Conservation (phyloP, 2,113 vertebrate species). For the Engystomops pustulosus region DNA sequence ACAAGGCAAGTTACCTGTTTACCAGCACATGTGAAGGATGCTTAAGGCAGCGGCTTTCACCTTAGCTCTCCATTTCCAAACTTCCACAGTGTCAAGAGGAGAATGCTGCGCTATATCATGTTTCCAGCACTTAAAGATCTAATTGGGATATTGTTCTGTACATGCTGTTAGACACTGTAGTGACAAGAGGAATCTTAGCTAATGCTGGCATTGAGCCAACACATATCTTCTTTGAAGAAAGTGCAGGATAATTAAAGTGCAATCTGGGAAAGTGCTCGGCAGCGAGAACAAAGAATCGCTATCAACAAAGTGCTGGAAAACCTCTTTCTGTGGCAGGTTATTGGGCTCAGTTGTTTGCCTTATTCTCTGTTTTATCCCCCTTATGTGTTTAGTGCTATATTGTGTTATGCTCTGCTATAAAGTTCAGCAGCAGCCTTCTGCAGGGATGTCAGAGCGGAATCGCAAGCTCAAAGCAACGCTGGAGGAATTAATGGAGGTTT, state of each 20-base stretch:
- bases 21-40: constrained; percentile 5
- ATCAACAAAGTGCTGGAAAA: constrained; percentile 63
- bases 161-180: constrained; percentile 73
- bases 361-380: constrained; percentile 30
- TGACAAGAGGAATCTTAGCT: constrained; percentile 73
- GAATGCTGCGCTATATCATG: constrained; percentile 57
- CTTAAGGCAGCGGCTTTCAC: constrained; percentile 41
- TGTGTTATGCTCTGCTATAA: constrained; percentile 37
- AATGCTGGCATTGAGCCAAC: constrained; percentile 69
- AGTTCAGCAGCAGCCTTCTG: constrained; percentile 13
- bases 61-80: constrained; percentile 62
- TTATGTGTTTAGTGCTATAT: constrained; percentile 36
- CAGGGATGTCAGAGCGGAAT: not conserved
- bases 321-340: constrained; percentile 60
- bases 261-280: constrained; percentile 51
- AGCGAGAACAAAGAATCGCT: constrained; percentile 67
- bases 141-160: constrained; percentile 77
- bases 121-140: constrained; percentile 73
- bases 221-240: constrained; percentile 73
- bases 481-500: constrained; percentile 7
- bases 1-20: constrained; percentile 35
- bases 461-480: not conserved
- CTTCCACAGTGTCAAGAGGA: constrained; percentile 59
- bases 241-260: constrained; percentile 75
- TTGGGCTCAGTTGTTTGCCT: constrained; percentile 46